Conservation (phyloP, 2,797 vertebrate genomes). For the Pipistrellus pygmaeus region DNA sequence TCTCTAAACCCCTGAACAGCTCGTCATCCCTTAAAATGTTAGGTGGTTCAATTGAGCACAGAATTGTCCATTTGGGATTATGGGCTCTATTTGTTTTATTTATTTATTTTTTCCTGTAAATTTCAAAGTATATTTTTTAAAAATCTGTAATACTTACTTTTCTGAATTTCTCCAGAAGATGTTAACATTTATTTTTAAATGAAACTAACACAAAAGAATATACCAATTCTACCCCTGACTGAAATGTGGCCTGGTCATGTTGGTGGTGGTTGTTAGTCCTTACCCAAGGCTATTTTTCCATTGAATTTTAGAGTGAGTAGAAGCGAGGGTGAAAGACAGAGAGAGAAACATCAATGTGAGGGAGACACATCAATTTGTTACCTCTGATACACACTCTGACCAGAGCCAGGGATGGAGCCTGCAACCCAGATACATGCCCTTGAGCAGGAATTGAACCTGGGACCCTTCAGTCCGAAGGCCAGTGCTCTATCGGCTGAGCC, state of each 20-base stretch:
- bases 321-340: too few species aligned
- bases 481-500: too few species aligned
- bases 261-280: too few species aligned
- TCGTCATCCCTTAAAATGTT: constrained; percentile 13
- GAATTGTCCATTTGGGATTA: not conserved
- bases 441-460: too few species aligned
- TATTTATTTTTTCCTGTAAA: not conserved
- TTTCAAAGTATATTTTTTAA: constrained; percentile 20
- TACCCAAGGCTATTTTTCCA: too few species aligned
- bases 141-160: not conserved
- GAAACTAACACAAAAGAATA: not conserved
- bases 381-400: too few species aligned
- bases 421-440: too few species aligned
- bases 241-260: not conserved
- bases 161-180: constrained; percentile 15
- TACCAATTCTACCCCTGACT: not conserved
- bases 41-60: not conserved
- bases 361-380: too few species aligned
- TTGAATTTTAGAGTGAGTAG: too few species aligned
- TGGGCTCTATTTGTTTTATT: not conserved
- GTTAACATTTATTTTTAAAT: not conserved
- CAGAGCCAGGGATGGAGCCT: too few species aligned
- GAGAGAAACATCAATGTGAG: too few species aligned
- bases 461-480: too few species aligned
- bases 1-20: not conserved